A percentile compares a stretch with the other conserved stretches of the same genome.
phyloP scores from a whole-genome alignment of 2,797 vertebrate genomes.

The Galagoides demidoff region DNA sequence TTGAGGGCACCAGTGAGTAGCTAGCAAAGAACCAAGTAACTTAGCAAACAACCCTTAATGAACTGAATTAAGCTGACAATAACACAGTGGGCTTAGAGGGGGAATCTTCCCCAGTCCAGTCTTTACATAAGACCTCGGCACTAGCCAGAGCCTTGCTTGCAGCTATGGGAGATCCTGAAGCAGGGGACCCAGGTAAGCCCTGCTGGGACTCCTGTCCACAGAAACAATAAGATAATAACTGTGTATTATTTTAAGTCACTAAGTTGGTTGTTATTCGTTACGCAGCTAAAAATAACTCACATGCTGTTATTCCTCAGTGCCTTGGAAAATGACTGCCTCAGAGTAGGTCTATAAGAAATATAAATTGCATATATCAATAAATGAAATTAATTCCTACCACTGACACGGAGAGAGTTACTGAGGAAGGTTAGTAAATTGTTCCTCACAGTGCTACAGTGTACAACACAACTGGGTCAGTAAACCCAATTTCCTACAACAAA shows the following conservation, averaged over 20 bases:
- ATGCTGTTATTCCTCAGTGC: background rate
- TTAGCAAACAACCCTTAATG: background rate
- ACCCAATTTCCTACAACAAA: slow-evolving; percentile 57
- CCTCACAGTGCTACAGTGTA: background rate
- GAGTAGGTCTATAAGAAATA: background rate
- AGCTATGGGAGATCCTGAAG: background rate
- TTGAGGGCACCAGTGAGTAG: fast-evolving
- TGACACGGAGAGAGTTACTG: background rate
- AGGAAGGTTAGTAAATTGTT: background rate
- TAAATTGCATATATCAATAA: background rate
- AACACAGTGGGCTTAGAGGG: background rate
- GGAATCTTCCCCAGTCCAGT: no score
- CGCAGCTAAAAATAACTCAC: background rate
- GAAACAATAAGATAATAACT: background rate
- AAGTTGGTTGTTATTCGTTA: background rate
- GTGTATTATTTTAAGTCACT: background rate
- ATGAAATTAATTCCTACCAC: background rate
- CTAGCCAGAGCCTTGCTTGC: background rate
- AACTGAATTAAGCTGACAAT: background rate
- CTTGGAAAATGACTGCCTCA: background rate
- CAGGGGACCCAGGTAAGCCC: background rate
- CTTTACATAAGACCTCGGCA: background rate
- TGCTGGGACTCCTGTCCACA: background rate
- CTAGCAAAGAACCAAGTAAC: background rate
- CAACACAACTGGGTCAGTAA: background rate